Conservation (phyloP, 1,140 invertebrate species). For the Aphaenogaster ashmeadi region DNA sequence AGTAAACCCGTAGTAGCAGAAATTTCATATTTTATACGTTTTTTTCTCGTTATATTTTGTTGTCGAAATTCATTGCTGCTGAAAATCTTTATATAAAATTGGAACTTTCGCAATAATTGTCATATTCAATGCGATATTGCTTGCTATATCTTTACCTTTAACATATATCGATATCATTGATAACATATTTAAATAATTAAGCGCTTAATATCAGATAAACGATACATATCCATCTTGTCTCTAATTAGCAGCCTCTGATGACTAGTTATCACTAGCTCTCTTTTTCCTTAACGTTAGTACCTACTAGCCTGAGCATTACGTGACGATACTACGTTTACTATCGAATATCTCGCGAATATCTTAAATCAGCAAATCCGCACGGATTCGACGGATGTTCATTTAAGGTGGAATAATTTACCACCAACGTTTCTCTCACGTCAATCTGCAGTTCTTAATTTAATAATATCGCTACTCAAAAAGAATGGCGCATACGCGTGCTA, state of each 20-base stretch:
- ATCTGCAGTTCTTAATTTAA: conserved; percentile 28
- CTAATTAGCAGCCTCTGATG: conserved; percentile 85
- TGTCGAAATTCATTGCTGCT: not conserved
- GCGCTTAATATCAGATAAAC: conserved; percentile 76
- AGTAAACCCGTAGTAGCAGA: not conserved
- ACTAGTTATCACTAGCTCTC: conserved; percentile 84
- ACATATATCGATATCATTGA: conserved; percentile 9
- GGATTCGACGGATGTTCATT: not conserved
- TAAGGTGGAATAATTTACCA: not conserved
- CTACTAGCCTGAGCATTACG: conserved; percentile 84
- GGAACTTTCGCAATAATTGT: conserved; percentile 24
- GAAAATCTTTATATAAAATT: conserved; percentile 30
- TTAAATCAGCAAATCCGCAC: not conserved
- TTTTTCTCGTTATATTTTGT: conserved; percentile 31
- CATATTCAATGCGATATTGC: conserved; percentile 19
- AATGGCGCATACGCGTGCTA: conserved; percentile 7
- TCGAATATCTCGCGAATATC: conserved; percentile 46
- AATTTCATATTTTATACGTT: conserved; percentile 27
- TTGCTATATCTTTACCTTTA: not conserved
- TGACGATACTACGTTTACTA: conserved; percentile 71
- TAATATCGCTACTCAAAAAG: conserved; percentile 26
- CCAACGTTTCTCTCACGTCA: not conserved
- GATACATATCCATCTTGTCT: conserved; percentile 81
- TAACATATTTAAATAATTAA: conserved; percentile 74
- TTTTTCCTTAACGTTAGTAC: conserved; percentile 77